These are phyloP conservation scores for Metopolophium dirhodum DNA, from an alignment of 1,140 invertebrate species.

Conservation along the genomic window DNA sequence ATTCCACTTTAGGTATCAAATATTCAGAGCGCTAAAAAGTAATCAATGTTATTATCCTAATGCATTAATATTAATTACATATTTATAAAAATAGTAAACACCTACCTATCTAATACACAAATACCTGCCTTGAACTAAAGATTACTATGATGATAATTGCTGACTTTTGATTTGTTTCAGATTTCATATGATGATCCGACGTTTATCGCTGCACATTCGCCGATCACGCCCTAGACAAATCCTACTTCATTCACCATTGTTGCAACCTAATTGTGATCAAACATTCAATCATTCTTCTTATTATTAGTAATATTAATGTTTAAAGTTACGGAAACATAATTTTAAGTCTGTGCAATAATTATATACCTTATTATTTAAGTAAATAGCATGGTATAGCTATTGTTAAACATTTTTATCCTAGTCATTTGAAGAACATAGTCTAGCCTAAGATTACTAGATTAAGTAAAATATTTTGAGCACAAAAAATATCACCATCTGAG, in stretches of 20 bases:
- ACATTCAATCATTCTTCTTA: constrained; percentile 57
- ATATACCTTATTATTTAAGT: constrained; percentile 50
- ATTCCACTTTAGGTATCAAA: background rate
- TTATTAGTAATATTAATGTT: constrained; percentile 44
- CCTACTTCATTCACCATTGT: constrained; percentile 52
- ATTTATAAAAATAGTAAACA: background rate
- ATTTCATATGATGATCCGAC: constrained; percentile 50
- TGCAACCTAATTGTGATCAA: constrained; percentile 57
- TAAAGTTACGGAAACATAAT: constrained; percentile 38
- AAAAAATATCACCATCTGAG: background rate
- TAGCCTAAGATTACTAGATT: constrained; percentile 31
- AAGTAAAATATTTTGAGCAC: constrained; percentile 10
- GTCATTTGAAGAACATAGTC: constrained; percentile 17
- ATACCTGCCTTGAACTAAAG: background rate
- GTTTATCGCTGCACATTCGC: background rate
- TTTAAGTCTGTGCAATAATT: constrained; percentile 53
- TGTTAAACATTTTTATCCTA: constrained; percentile 52
- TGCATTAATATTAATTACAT: background rate
- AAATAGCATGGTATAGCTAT: constrained; percentile 48
- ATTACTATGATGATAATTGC: background rate
- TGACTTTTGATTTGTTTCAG: constrained; percentile 24
- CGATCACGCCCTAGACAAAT: constrained; percentile 51
- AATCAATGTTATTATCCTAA: background rate
- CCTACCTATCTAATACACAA: too few relatives aligned
- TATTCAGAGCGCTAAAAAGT: background rate